phyloP scores from a whole-genome alignment of 2,888 invertebrate genomes.

The Eurytoma adleriae region DNA sequence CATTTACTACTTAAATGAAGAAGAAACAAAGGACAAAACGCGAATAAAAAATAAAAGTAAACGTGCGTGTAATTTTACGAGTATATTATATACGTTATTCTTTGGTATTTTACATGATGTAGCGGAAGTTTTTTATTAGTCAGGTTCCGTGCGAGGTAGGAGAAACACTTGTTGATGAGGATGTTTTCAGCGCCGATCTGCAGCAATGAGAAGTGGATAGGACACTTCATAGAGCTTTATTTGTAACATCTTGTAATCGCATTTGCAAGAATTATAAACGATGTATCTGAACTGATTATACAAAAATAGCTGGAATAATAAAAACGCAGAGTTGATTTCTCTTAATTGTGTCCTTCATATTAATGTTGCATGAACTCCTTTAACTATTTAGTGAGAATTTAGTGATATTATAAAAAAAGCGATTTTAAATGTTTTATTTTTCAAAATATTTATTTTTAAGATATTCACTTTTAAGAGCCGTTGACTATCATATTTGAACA shows the following conservation, averaged over 20 bases:
- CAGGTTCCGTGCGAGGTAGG: slow-evolving; percentile 8
- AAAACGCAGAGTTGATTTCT: slow-evolving; percentile 55
- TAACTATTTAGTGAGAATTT: no score
- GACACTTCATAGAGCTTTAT: slow-evolving; percentile 48
- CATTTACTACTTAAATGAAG: slow-evolving; percentile 45
- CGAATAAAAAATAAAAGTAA: not conserved
- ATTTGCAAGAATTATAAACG: slow-evolving; percentile 50
- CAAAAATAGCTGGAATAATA: slow-evolving; percentile 55
- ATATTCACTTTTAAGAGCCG: no score
- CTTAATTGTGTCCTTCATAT: slow-evolving; percentile 26
- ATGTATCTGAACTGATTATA: slow-evolving; percentile 58
- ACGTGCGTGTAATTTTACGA: slow-evolving; percentile 48
- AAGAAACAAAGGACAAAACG: slow-evolving; percentile 7
- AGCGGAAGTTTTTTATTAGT: slow-evolving; percentile 14
- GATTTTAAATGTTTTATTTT: no score
- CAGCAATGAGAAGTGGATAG: slow-evolving; percentile 25
- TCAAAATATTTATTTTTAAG: no score
- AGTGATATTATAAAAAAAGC: no score
- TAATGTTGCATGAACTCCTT: slow-evolving; percentile 3
- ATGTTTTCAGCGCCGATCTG: slow-evolving; percentile 33
- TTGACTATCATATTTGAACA: no score
- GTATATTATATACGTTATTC: slow-evolving; percentile 21
- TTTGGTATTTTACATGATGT: slow-evolving; percentile 43
- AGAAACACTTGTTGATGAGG: slow-evolving; percentile 23
- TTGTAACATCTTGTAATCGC: slow-evolving; percentile 53